Conservation (phyloP, 2,113 vertebrate genomes). For the Spilogale gracilis region DNA sequence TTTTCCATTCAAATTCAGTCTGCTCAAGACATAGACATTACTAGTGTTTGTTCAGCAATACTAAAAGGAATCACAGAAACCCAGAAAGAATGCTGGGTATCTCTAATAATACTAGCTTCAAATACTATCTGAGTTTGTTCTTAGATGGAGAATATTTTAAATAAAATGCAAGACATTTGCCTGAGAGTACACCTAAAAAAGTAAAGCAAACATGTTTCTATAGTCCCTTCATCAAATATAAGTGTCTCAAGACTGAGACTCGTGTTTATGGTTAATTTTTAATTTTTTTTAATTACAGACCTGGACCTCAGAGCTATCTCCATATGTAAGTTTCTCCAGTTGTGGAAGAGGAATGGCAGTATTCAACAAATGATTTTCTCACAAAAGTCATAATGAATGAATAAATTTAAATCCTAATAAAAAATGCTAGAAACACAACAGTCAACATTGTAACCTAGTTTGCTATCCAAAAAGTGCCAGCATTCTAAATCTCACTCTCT, state of each 20-base stretch:
- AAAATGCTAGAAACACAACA: background rate
- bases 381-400: background rate
- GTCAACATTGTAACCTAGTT: constrained; percentile 22
- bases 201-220: background rate
- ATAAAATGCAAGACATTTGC: background rate
- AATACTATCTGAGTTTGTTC: constrained; percentile 35
- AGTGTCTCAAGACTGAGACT: background rate
- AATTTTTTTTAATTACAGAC: background rate
- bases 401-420: constrained; percentile 8
- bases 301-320: background rate
- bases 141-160: constrained; percentile 45
- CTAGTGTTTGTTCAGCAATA: constrained; percentile 18
- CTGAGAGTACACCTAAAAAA: background rate
- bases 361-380: constrained; percentile 17
- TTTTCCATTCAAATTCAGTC: constrained; percentile 45
- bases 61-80: constrained; percentile 42
- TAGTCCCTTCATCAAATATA: background rate
- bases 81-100: background rate
- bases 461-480: constrained; percentile 18
- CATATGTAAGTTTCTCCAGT: background rate
- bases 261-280: background rate
- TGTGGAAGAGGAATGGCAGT: constrained; percentile 4
- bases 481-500: constrained; percentile 9
- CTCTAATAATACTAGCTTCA: constrained; percentile 13
- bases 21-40: constrained; percentile 10